Evolutionary conservation across 2,888 invertebrate genomes (phyloP), one percentile per base, ranked within the genome.

Genomic region (Pterostichus niger): DNA sequence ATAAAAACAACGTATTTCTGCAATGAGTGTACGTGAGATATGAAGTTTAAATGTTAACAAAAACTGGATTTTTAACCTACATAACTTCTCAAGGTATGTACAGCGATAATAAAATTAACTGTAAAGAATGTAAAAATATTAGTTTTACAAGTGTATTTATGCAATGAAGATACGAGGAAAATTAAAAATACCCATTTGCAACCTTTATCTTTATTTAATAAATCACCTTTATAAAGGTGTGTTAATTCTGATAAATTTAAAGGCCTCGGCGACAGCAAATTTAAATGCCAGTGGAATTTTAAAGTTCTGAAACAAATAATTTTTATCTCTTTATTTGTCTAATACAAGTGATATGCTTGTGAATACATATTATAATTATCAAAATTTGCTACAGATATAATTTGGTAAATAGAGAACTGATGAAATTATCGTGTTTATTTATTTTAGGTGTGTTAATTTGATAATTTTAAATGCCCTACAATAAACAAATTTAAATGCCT

Each of bases 241-340:
- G 64, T 31, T 61, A 15, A 46, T 61, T 79, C 44, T 52, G 80
- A 80, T 80, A 80, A 80, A 80, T 80, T 80, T 80, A 80, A 80
- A 80, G 80, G 80, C 33, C 68, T 33, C 44, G 64, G 35, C 13
- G 80, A 68, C 56, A 68, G 68, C 68, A 80, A 15, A 33, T 80
- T 80, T 80, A 80, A 80, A 80, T 77, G 54, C 35, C 56, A 17
- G 64, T 35, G 35, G 64, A 17, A 44, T 71, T 71, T n/a, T 71
- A 71, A 71, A 71, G 68, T 44, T 44, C 68, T 71, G 68, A 71
- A 71, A 71, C 68, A 71, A 71, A 71, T 71, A 71, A 15, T 71
- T 71, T 33, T 71, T 71, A 71, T 71, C 68, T 71, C 15, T 44
- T 44, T 71, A 71, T 71, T 71, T 71, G 68, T 44, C 68, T 71